A percentile compares a stretch with the other conserved stretches of the same genome.
These are phyloP conservation scores for Rhaphigaster nebulosa DNA, from an alignment of 2,888 invertebrate species.

Conservation along the genomic window DNA sequence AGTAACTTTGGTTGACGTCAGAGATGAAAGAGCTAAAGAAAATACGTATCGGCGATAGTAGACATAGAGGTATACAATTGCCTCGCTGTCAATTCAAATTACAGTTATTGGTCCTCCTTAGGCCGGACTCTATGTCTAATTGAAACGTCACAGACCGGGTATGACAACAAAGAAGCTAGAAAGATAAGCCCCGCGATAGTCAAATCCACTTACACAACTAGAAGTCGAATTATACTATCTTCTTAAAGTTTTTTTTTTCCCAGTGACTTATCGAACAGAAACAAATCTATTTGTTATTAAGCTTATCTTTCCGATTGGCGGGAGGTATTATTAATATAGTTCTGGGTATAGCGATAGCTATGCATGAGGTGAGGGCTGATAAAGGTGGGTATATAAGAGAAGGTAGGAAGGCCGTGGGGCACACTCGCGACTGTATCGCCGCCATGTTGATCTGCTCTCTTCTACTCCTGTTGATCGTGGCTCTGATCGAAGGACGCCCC, in stretches of 20 bases:
- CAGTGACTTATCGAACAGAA: not conserved
- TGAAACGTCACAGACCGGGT: not conserved
- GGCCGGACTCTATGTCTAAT: not conserved
- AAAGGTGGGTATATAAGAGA: constrained; percentile 16
- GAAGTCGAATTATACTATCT: constrained; percentile 10
- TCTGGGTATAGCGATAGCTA: constrained; percentile 19
- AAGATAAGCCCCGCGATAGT: not conserved
- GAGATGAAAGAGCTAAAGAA: not conserved
- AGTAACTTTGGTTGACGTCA: too few relatives aligned
- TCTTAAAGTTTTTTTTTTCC: not conserved
- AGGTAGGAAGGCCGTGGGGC: not conserved
- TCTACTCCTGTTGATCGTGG: not conserved
- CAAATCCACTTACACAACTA: not conserved
- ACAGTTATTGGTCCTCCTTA: not conserved
- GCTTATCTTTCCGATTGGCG: not conserved
- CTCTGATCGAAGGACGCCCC: not conserved
- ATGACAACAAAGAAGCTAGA: not conserved
- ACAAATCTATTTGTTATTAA: constrained; percentile 46
- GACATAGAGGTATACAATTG: not conserved
- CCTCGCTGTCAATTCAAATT: constrained; percentile 22
- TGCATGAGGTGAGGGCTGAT: constrained; percentile 40
- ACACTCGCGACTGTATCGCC: not conserved
- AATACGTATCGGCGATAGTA: not conserved
- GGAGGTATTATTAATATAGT: constrained; percentile 54
- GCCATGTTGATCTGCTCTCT: not conserved